phyloP scores from a whole-genome alignment of 2,888 invertebrate genomes.

The Agriopis leucophaearia region DNA sequence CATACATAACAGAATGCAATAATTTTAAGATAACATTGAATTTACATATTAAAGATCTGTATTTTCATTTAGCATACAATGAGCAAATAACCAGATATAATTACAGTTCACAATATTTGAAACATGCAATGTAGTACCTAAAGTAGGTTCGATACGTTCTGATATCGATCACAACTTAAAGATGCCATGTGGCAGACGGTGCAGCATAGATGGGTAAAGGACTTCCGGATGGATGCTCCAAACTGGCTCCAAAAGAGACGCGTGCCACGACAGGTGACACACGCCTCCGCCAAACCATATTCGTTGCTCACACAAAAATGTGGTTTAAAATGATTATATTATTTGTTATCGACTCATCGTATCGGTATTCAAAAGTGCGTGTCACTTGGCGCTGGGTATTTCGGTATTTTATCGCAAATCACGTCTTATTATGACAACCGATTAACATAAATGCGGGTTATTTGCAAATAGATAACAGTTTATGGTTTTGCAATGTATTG shows the following conservation, averaged over 20 bases:
- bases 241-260: constrained; percentile 25
- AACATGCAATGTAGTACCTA: neutral
- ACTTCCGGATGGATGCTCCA: constrained; percentile 36
- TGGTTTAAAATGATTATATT: constrained; percentile 14
- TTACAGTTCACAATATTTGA: neutral
- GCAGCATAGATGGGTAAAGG: neutral
- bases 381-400: constrained; percentile 15
- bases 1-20: too few species aligned
- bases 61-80: too few species aligned
- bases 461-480: constrained; percentile 34
- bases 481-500: constrained; percentile 20
- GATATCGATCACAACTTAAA: neutral
- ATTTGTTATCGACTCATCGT: constrained; percentile 30
- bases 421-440: constrained; percentile 29
- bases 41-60: too few species aligned
- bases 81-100: too few species aligned
- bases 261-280: constrained; percentile 33
- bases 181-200: constrained; percentile 7
- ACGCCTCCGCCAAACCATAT: constrained; percentile 9
- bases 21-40: too few species aligned
- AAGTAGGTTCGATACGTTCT: neutral
- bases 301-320: constrained; percentile 8
- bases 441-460: constrained; percentile 36
- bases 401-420: constrained; percentile 27
- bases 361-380: constrained; percentile 31